Conservation (phyloP, 2,113 vertebrate genomes). For the Spilogale gracilis region DNA sequence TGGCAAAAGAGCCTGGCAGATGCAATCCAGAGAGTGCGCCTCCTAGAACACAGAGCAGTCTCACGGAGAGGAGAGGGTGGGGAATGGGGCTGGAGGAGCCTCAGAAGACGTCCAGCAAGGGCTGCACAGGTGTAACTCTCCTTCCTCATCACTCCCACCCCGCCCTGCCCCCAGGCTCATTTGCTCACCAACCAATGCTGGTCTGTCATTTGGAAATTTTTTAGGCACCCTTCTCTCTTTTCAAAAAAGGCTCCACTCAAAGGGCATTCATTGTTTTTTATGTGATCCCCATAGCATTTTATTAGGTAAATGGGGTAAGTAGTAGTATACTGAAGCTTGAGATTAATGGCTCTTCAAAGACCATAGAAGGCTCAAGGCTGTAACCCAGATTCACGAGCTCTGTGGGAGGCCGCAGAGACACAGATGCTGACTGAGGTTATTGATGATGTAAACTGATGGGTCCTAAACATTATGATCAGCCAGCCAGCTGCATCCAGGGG, state of each 20-base stretch:
- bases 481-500: background rate
- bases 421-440: background rate
- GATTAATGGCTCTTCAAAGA: slow-evolving; percentile 6
- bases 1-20: background rate
- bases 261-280: slow-evolving; percentile 2
- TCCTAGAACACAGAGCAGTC: background rate
- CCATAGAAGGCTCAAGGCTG: background rate
- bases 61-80: background rate
- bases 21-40: background rate
- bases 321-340: background rate
- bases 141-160: background rate
- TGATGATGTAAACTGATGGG: background rate
- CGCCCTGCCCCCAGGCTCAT: background rate
- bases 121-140: background rate
- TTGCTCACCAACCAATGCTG: slow-evolving; percentile 6
- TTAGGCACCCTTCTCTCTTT: background rate
- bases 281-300: background rate
- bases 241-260: slow-evolving; percentile 2
- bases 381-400: background rate
- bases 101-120: background rate
- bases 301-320: slow-evolving; percentile 12
- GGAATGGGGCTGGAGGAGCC: background rate
- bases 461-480: background rate
- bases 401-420: background rate
- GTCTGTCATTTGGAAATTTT: background rate